Conservation (phyloP, 2,888 invertebrate genomes). For the Horisme vitalbata region DNA sequence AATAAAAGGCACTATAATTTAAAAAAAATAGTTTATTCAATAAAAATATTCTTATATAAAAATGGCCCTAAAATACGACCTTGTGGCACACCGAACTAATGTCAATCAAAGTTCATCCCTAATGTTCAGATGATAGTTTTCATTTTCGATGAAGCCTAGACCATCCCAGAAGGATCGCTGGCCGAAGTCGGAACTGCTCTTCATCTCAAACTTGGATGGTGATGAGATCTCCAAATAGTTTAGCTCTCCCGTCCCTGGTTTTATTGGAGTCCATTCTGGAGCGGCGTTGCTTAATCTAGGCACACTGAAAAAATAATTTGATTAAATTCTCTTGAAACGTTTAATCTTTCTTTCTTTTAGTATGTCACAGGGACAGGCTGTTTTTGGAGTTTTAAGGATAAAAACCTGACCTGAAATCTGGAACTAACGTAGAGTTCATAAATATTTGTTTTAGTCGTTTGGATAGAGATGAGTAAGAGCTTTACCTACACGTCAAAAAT, state of each 20-base stretch:
- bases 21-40: background rate
- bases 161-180: conserved; percentile 84
- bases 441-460: too few relatives aligned
- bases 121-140: conserved; percentile 57
- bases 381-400: too few relatives aligned
- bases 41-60: conserved; percentile 1
- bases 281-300: conserved; percentile 56
- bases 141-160: conserved; percentile 84
- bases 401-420: too few relatives aligned
- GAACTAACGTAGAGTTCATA: too few relatives aligned
- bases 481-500: too few relatives aligned
- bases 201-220: conserved; percentile 69
- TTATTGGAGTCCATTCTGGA: conserved; percentile 74
- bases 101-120: conserved; percentile 67
- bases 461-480: too few relatives aligned
- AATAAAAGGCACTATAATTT: too few relatives aligned
- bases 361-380: too few relatives aligned
- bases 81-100: background rate
- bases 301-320: conserved; percentile 55
- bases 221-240: conserved; percentile 79
- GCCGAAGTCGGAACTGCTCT: conserved; percentile 74
- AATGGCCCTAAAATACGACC: background rate
- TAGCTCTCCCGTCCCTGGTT: conserved; percentile 64
- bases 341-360: too few relatives aligned
- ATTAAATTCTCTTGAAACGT: background rate